A percentile compares a stretch with the other conserved stretches of the same genome.
phyloP scores from a whole-genome alignment of 2,797 vertebrate species.

The Caiman crocodilus region DNA sequence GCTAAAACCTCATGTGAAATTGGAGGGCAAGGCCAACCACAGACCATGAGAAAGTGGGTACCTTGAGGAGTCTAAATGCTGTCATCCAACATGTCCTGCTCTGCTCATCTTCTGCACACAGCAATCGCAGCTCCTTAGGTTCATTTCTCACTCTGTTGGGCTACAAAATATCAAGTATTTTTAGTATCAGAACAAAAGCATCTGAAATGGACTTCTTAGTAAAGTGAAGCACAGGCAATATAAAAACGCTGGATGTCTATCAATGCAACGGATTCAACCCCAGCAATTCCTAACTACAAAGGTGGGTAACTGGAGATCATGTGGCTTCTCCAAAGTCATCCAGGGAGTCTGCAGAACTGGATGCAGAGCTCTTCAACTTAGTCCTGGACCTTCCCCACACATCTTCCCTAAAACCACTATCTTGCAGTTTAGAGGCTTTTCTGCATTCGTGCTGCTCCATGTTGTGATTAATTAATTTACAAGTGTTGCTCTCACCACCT shows the following conservation, averaged over 20 bases:
- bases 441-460: neutral
- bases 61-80: conserved; percentile 95
- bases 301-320: neutral
- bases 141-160: conserved; percentile 92
- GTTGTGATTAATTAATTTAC: neutral
- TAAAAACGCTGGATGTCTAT: too few species aligned
- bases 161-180: conserved; percentile 75
- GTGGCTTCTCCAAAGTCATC: neutral
- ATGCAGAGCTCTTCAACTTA: neutral
- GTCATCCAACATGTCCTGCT: conserved; percentile 96
- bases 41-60: conserved; percentile 62
- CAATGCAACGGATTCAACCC: too few species aligned
- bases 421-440: neutral
- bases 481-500: too few species aligned
- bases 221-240: neutral
- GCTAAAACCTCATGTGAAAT: neutral
- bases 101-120: conserved; percentile 97
- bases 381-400: neutral
- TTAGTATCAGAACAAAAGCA: neutral
- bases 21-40: neutral
- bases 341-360: neutral
- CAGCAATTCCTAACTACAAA: neutral
- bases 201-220: neutral
- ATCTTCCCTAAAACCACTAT: neutral
- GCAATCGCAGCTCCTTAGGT: conserved; percentile 92